Base-by-base conservation (phyloP, 2,888 invertebrate genomes). In the Alcis repandata region DNA sequence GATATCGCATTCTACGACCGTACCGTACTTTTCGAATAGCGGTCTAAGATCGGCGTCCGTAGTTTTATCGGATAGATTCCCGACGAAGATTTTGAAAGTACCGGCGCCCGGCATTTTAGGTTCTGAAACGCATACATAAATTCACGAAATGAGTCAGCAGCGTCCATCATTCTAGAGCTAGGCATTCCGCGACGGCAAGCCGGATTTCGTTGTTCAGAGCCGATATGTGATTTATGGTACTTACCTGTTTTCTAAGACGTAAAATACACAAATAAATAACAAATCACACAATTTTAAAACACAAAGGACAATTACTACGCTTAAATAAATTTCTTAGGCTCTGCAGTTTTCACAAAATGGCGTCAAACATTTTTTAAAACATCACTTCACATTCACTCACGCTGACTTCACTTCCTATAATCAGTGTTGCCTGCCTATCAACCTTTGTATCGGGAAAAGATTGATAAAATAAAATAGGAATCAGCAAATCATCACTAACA, bases 31-130 rank as follows among this genome's bases (percentile, higher is more conserved):
- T 94, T 98, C 98, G 95, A 99, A 99, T 79, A 99, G 94, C 91
- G 98, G 96, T 94, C 97, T 96, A 94, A 99, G 95, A 94, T 97
- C 96, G 89, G 96, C 95, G 94, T 96, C 96, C 82, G 97, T 96
- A 70, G 98, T 98, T 92, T 97, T 97, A 94, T 98, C 98, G 93
- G 98, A 96, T 83, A 99, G 95, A 94, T 99, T 99, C 88, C 99
- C 99, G 95, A 99, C 97, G 95, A 99, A 99, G 90, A 99, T 97
- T 95, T 98, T 98, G 95, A 97, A 98, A 85, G 98, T 98, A 93
- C 97, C 97, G 94, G 97, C 96, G 95, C 97, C 97, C 95, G 97
- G 97, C 97, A 97, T 97, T 91, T 88, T 93, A 90, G 88, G 74
- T 90, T 93, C 93, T 93, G 93, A 93, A 93, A 92, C 93, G 93